These are phyloP conservation scores for Achlya flavicornis DNA, from an alignment of 2,888 invertebrate species.

Conservation along the genomic window DNA sequence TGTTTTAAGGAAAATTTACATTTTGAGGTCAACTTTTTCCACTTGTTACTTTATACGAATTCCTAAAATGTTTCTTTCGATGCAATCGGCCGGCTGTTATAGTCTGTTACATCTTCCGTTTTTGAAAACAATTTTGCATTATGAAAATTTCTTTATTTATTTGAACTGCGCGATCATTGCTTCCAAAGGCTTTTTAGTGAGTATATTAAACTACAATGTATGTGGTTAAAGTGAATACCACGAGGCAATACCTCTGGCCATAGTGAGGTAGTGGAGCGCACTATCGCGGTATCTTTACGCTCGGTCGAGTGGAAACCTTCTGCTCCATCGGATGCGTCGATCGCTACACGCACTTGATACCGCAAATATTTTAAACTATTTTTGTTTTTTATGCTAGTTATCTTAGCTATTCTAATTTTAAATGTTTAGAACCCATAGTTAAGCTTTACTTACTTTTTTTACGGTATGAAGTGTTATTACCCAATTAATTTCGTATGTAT, in stretches of 20 bases:
- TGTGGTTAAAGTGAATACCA: constrained; percentile 6
- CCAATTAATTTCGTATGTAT: neutral
- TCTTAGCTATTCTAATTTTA: neutral
- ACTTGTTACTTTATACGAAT: no score
- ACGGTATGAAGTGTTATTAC: no score
- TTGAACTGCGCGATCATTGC: neutral
- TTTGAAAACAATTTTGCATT: no score
- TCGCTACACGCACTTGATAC: constrained; percentile 41
- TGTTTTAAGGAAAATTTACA: no score
- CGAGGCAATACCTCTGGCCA: constrained; percentile 25
- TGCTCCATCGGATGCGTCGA: constrained; percentile 68
- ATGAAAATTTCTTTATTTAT: no score
- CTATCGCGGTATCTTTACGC: constrained; percentile 81
- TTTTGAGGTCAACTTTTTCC: no score
- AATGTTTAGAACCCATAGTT: neutral
- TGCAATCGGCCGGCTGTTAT: no score
- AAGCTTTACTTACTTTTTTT: no score
- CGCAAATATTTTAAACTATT: constrained; percentile 8
- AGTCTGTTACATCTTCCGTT: no score
- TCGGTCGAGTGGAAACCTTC: constrained; percentile 72
- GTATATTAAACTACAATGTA: constrained; percentile 8
- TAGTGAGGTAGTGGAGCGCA: constrained; percentile 74
- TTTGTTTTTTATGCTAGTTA: neutral
- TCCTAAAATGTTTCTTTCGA: no score
- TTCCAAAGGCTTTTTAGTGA: constrained; percentile 14